Conservation (phyloP, 2,113 vertebrate species). For the Nettapus auritus region DNA sequence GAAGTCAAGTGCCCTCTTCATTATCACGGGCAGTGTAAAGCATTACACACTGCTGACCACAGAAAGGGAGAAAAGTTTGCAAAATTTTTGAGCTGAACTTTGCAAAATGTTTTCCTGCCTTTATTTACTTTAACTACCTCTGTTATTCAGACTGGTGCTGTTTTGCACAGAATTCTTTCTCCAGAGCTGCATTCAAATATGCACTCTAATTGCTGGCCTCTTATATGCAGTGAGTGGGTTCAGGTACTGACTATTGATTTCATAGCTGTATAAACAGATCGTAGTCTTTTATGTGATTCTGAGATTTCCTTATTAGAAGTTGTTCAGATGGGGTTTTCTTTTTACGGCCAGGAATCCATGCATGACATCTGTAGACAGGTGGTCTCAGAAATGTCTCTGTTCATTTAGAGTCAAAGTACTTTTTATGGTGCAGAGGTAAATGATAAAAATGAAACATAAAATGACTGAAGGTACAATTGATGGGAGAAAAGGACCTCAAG, state of each 20-base stretch:
- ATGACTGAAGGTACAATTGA: background rate
- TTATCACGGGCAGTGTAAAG: background rate
- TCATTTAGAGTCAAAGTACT: background rate
- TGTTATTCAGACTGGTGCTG: background rate
- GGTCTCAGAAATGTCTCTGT: background rate
- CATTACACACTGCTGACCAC: background rate
- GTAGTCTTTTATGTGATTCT: background rate
- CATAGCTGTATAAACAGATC: background rate
- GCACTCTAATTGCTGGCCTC: background rate
- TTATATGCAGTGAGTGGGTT: background rate
- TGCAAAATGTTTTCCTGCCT: background rate
- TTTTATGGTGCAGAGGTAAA: background rate
- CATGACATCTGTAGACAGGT: background rate
- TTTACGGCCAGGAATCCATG: background rate
- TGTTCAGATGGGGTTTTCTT: background rate
- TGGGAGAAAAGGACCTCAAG: background rate
- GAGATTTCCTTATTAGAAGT: background rate
- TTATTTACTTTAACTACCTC: background rate
- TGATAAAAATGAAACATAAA: background rate
- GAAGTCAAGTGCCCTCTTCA: background rate
- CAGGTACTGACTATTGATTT: background rate
- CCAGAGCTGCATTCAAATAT: background rate
- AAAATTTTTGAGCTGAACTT: background rate
- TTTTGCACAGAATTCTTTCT: background rate
- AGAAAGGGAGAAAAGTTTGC: background rate